A percentile compares a stretch with the other conserved stretches of the same genome.
phyloP scores from a whole-genome alignment of 1,140 invertebrate genomes.

The Drosophila subpulchrella region DNA sequence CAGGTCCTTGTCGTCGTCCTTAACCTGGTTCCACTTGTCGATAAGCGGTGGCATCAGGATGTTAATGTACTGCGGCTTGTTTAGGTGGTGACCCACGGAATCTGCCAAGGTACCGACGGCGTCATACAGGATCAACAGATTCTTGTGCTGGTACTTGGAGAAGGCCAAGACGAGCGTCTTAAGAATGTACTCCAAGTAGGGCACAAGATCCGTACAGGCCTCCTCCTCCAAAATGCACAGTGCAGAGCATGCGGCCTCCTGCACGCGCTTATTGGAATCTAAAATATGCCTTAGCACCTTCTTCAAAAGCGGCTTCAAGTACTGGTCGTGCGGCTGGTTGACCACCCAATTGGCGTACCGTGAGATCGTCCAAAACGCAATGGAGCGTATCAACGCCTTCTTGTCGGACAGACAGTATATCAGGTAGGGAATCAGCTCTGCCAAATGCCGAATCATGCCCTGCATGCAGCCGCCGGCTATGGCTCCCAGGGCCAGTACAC shows the following conservation, averaged over 20 bases:
- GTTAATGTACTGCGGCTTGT: slow-evolving; percentile 98
- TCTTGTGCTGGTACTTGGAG: slow-evolving; percentile 98
- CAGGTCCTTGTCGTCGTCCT: slow-evolving; percentile 99
- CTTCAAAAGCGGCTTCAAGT: slow-evolving; percentile 97
- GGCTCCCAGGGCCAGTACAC: slow-evolving; percentile 97
- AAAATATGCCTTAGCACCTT: slow-evolving; percentile 97
- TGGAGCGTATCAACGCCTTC: slow-evolving; percentile 98
- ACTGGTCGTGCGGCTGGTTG: slow-evolving; percentile 95
- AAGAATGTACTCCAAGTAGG: slow-evolving; percentile 98
- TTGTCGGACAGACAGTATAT: slow-evolving; percentile 96
- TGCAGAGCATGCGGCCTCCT: slow-evolving; percentile 99
- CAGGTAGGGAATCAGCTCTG: slow-evolving; percentile 97
- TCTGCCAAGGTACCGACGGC: slow-evolving; percentile 99
- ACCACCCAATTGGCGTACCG: slow-evolving; percentile 99
- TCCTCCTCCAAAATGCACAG: slow-evolving; percentile 99
- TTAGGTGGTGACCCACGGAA: slow-evolving; percentile 98
- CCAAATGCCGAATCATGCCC: slow-evolving; percentile 98
- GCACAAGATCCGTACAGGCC: slow-evolving; percentile 98
- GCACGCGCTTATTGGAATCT: slow-evolving; percentile 98
- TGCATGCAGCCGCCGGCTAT: slow-evolving; percentile 99
- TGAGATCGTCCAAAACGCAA: slow-evolving; percentile 99
- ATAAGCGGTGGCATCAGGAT: slow-evolving; percentile 99
- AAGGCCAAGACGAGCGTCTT: slow-evolving; percentile 99
- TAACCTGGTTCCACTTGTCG: slow-evolving; percentile 98
- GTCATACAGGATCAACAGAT: slow-evolving; percentile 98